These are phyloP conservation scores for Argopecten irradians DNA, from an alignment of 1,140 invertebrate species.

Conservation along the genomic window DNA sequence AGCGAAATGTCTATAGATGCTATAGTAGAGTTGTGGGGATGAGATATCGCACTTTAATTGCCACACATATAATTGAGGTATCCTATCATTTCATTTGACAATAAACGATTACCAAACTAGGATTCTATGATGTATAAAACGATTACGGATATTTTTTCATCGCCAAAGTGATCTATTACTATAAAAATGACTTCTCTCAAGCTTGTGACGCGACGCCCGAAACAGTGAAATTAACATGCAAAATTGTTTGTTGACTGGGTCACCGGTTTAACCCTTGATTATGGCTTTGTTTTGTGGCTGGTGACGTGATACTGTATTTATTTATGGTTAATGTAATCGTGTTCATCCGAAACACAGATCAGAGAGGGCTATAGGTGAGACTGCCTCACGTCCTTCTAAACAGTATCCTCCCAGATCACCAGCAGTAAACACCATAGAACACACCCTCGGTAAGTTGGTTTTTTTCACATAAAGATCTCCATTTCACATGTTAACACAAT, in stretches of 20 bases:
- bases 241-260: neutral
- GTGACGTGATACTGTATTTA: neutral
- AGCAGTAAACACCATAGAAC: neutral
- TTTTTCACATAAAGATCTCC: neutral
- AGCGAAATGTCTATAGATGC: neutral
- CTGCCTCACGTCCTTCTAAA: neutral
- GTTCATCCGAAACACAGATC: neutral
- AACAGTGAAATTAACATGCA: neutral
- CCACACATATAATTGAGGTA: neutral
- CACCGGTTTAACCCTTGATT: constrained; percentile 8
- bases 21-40: neutral
- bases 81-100: neutral
- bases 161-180: neutral
- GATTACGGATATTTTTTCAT: neutral
- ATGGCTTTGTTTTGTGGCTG: neutral
- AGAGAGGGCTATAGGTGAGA: neutral
- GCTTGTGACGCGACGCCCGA: neutral
- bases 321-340: neutral
- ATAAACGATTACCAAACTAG: neutral
- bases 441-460: neutral
- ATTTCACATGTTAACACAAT: neutral
- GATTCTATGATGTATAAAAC: neutral
- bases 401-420: neutral
- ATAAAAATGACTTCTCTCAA: neutral
- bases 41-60: neutral